Percentiles rank a stretch among this genome's conserved stretches.
Evolutionary conservation across 2,113 vertebrate genomes (phyloP).

Genomic region (Lathamus discolor): DNA sequence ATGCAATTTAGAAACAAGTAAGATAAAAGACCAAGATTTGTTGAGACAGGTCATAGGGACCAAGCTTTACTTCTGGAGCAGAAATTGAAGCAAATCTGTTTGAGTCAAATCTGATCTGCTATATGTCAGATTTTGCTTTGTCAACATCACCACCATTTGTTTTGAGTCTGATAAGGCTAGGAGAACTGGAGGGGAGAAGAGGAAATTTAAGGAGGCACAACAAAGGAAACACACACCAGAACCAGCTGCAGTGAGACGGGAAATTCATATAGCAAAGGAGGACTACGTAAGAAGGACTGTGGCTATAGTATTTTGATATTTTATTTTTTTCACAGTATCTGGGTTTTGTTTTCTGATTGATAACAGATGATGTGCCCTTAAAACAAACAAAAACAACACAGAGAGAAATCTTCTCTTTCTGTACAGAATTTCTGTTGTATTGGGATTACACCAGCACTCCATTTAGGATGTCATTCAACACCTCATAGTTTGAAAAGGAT

Average conservation of each 20-base stretch:
- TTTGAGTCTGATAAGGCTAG: neutral
- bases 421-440: neutral
- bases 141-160: neutral
- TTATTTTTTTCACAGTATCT: neutral
- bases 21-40: neutral
- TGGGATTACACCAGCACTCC: neutral
- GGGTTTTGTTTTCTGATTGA: neutral
- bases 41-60: neutral
- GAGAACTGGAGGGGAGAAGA: neutral
- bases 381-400: neutral
- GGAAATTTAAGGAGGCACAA: neutral
- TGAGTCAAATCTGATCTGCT: neutral
- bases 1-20: neutral
- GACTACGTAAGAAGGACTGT: neutral
- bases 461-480: neutral
- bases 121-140: neutral
- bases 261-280: neutral
- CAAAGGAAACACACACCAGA: neutral
- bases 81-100: neutral
- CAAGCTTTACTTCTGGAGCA: neutral
- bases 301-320: neutral
- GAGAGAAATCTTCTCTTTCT: neutral
- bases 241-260: accelerated
- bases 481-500: neutral
- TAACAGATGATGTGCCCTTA: neutral